Conservation (phyloP, 2,113 vertebrate species). For the Tetrax tetrax region DNA sequence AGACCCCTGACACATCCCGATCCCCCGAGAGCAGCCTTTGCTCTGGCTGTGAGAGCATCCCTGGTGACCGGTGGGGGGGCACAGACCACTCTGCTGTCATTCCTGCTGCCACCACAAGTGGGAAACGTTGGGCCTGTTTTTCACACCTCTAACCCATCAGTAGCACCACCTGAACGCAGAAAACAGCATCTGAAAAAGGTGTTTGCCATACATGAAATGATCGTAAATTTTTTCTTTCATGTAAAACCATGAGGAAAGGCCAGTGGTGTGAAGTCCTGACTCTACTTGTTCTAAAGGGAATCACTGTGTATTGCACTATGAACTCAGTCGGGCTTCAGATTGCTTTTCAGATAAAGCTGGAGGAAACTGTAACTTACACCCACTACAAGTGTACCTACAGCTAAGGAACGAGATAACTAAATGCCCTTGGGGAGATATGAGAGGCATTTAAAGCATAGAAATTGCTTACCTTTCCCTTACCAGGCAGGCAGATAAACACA, state of each 20-base stretch:
- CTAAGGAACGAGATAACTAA: conserved; percentile 10
- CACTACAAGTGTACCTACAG: background rate
- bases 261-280: background rate
- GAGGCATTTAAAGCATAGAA: conserved; percentile 57
- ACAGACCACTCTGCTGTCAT: background rate
- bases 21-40: background rate
- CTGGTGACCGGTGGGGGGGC: background rate
- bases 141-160: background rate
- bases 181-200: background rate
- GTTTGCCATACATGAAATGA: rapidly evolving
- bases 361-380: conserved; percentile 37
- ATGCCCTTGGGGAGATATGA: conserved; percentile 48
- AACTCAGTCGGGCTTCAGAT: conserved; percentile 28
- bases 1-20: background rate
- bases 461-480: conserved; percentile 48
- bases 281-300: background rate
- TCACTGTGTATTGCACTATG: background rate
- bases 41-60: background rate
- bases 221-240: background rate
- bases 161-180: background rate
- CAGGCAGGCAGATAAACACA: conserved; percentile 18
- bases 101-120: background rate
- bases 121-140: background rate
- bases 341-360: conserved; percentile 30
- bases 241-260: background rate